Conservation (phyloP, 2,888 invertebrate species). For the Halocaridina rubra region DNA sequence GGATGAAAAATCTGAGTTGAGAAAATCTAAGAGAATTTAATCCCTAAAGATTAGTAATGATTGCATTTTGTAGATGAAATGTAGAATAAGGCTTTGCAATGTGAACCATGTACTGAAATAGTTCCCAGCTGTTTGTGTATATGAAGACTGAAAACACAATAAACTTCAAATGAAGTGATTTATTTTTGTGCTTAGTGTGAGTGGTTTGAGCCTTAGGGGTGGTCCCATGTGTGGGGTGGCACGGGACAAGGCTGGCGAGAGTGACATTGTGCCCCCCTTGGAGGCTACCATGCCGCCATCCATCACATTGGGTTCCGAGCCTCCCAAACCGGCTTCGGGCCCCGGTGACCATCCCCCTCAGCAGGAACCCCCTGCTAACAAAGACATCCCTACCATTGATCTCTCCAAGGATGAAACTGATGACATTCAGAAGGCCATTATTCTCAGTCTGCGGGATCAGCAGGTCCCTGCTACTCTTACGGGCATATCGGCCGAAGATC, state of each 20-base stretch:
- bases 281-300: slow-evolving; percentile 60
- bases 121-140: too few relatives aligned
- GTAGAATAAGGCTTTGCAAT: too few relatives aligned
- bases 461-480: slow-evolving; percentile 69
- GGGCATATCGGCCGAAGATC: slow-evolving; percentile 65
- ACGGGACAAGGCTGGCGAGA: slow-evolving; percentile 47
- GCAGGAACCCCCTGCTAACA: slow-evolving; percentile 36
- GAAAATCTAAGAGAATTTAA: too few relatives aligned
- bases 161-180: too few relatives aligned
- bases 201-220: slow-evolving; percentile 10
- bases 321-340: slow-evolving; percentile 42
- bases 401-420: slow-evolving; percentile 53
- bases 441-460: slow-evolving; percentile 69
- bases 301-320: slow-evolving; percentile 57
- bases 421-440: slow-evolving; percentile 70
- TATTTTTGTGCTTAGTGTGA: too few relatives aligned
- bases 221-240: slow-evolving; percentile 60
- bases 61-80: too few relatives aligned
- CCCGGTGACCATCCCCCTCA: slow-evolving; percentile 33
- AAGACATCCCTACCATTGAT: slow-evolving; percentile 56
- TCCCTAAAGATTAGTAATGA: too few relatives aligned
- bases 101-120: too few relatives aligned
- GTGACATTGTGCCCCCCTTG: slow-evolving; percentile 50
- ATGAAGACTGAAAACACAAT: too few relatives aligned
- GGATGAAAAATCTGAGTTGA: too few relatives aligned